These are phyloP conservation scores for Enteromius paludinosus DNA, from an alignment of 2,797 vertebrate species.

Conservation along the genomic window DNA sequence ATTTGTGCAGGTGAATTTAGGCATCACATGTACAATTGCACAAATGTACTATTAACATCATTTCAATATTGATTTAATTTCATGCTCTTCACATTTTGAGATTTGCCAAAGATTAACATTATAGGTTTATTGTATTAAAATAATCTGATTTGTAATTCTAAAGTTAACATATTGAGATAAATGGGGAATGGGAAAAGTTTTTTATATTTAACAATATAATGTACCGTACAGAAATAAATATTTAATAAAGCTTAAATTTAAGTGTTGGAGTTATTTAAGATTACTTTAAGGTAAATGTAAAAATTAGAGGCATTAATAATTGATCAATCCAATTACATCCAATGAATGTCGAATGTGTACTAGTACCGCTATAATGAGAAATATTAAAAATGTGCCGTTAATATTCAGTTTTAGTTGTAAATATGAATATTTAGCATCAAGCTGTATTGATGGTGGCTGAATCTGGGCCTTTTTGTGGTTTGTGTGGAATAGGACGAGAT, in stretches of 20 bases:
- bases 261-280: neutral
- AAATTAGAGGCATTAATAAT: neutral
- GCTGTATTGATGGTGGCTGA: neutral
- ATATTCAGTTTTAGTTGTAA: neutral
- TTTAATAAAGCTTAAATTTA: neutral
- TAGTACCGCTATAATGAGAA: neutral
- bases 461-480: constrained; percentile 23
- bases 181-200: too few relatives aligned
- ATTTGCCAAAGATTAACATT: neutral
- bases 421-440: neutral
- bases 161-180: neutral
- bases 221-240: neutral
- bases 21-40: neutral
- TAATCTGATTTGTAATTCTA: neutral
- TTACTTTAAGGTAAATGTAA: neutral
- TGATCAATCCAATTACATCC: neutral
- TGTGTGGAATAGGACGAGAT: constrained; percentile 20
- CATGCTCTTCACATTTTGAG: neutral
- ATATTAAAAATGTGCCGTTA: neutral
- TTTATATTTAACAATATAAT: neutral
- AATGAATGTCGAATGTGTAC: neutral
- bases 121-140: neutral
- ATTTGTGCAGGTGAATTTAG: neutral
- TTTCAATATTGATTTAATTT: neutral
- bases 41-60: neutral